Conservation (phyloP, 2,888 invertebrate species). For the Tridacna crocea region DNA sequence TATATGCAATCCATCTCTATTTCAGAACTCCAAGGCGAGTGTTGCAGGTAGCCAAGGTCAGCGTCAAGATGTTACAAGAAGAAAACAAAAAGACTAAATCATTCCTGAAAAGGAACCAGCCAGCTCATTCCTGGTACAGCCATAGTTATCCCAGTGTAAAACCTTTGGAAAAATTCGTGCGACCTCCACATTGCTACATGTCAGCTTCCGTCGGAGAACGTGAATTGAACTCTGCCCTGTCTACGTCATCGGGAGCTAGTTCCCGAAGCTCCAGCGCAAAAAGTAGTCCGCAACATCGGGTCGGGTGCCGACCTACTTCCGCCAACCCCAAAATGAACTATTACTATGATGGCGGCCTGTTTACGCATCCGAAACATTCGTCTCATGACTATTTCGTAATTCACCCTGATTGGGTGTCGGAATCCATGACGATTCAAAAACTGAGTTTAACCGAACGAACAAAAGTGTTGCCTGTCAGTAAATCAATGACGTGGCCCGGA, state of each 20-base stretch:
- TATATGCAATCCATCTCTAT: background rate
- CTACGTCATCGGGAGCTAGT: slow-evolving; percentile 45
- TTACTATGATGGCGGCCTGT: slow-evolving; percentile 78
- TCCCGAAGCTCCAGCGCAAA: slow-evolving; percentile 50
- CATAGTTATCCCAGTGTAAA: slow-evolving; percentile 66
- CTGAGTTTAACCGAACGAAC: slow-evolving; percentile 70
- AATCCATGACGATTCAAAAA: slow-evolving; percentile 77
- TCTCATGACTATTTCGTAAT: slow-evolving; percentile 79
- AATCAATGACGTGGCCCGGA: slow-evolving; percentile 69
- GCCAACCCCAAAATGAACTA: slow-evolving; percentile 51
- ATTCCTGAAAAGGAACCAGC: slow-evolving; percentile 67
- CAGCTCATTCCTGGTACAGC: slow-evolving; percentile 74
- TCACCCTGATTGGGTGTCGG: slow-evolving; percentile 83
- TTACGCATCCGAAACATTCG: slow-evolving; percentile 70
- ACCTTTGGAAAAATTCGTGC: slow-evolving; percentile 57
- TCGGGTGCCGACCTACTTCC: slow-evolving; percentile 41
- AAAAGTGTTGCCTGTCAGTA: slow-evolving; percentile 44
- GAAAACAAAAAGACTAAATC: slow-evolving; percentile 60
- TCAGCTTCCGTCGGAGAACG: slow-evolving; percentile 61
- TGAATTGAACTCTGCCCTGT: slow-evolving; percentile 51
- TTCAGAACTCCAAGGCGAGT: slow-evolving; percentile 55
- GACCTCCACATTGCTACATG: slow-evolving; percentile 60
- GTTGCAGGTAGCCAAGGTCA: slow-evolving; percentile 57
- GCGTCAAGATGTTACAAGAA: slow-evolving; percentile 60
- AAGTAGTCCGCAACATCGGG: slow-evolving; percentile 54